These are phyloP conservation scores for Petrocephalus schoutedeni DNA, from an alignment of 2,797 vertebrate species.

Conservation along the genomic window DNA sequence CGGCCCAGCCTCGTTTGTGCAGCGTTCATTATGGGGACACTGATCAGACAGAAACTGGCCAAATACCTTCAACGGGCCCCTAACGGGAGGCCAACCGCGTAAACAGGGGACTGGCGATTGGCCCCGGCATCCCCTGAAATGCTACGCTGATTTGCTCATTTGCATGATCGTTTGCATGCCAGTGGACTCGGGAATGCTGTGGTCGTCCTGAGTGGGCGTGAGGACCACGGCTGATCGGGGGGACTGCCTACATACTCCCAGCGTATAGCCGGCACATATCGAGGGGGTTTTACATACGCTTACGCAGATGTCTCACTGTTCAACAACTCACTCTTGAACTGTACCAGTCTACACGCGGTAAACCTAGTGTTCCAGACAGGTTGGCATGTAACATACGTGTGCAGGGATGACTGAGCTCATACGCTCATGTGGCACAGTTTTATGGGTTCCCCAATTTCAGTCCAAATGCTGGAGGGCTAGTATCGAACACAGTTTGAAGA, in stretches of 20 bases:
- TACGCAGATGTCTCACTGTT: neutral
- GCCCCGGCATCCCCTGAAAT: slow-evolving; percentile 48
- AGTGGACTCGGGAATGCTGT: slow-evolving; percentile 28
- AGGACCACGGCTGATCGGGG: neutral
- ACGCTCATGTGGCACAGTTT: neutral
- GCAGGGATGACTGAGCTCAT: neutral
- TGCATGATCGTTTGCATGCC: slow-evolving; percentile 31
- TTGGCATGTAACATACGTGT: neutral
- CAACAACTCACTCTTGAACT: neutral
- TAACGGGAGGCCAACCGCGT: slow-evolving; percentile 48
- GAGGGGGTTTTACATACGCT: neutral
- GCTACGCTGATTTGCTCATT: slow-evolving; percentile 36
- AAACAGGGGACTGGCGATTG: slow-evolving; percentile 14
- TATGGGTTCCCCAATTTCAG: neutral
- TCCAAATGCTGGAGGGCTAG: neutral
- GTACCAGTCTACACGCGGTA: neutral
- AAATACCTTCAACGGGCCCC: slow-evolving; percentile 56
- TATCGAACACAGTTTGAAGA: neutral
- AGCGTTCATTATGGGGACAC: slow-evolving; percentile 56
- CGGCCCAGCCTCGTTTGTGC: slow-evolving; percentile 49
- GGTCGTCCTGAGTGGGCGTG: slow-evolving; percentile 53
- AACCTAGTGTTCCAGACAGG: neutral
- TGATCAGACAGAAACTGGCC: slow-evolving; percentile 61
- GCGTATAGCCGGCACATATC: neutral
- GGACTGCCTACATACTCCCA: neutral